Percentiles rank a stretch among this genome's conserved stretches.
Conservation (phyloP, 2,888 invertebrate species). For the Epiperipatus broadwayi region DNA sequence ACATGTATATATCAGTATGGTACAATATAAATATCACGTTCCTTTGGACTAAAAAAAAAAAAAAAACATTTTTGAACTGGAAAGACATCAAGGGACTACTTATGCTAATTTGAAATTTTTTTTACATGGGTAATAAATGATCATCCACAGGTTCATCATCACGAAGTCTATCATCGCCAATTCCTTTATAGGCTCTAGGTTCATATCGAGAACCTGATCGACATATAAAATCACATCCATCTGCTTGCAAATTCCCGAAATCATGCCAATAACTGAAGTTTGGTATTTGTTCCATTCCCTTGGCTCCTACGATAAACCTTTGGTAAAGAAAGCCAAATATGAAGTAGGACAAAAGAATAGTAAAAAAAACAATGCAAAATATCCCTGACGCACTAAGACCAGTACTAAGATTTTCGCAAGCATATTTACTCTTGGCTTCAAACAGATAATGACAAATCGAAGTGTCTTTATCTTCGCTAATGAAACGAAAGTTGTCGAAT, state of each 20-base stretch:
- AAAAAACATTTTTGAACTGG: too few relatives aligned
- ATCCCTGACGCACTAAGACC: constrained; percentile 26
- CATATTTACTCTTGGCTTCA: constrained; percentile 20
- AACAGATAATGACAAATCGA: constrained; percentile 26
- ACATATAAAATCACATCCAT: constrained; percentile 28
- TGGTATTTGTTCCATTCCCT: constrained; percentile 30
- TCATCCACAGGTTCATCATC: constrained; percentile 28
- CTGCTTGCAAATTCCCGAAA: constrained; percentile 29
- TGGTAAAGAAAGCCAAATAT: constrained; percentile 27
- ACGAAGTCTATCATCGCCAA: constrained; percentile 25
- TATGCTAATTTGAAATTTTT: background rate
- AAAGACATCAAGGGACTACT: too few relatives aligned
- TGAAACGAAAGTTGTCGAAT: too few relatives aligned
- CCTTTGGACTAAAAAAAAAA: too few relatives aligned
- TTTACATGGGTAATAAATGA: constrained; percentile 18
- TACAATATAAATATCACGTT: too few relatives aligned
- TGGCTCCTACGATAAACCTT: constrained; percentile 26
- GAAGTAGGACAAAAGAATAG: constrained; percentile 23
- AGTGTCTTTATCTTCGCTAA: constrained; percentile 18
- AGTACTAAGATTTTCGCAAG: constrained; percentile 15
- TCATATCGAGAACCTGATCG: constrained; percentile 22
- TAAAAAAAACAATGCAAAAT: constrained; percentile 26
- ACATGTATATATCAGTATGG: too few relatives aligned
- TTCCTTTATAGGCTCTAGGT: constrained; percentile 24
- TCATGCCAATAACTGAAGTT: constrained; percentile 29